phyloP scores from a whole-genome alignment of 1,140 invertebrate species.

The Pomacea maculata region DNA sequence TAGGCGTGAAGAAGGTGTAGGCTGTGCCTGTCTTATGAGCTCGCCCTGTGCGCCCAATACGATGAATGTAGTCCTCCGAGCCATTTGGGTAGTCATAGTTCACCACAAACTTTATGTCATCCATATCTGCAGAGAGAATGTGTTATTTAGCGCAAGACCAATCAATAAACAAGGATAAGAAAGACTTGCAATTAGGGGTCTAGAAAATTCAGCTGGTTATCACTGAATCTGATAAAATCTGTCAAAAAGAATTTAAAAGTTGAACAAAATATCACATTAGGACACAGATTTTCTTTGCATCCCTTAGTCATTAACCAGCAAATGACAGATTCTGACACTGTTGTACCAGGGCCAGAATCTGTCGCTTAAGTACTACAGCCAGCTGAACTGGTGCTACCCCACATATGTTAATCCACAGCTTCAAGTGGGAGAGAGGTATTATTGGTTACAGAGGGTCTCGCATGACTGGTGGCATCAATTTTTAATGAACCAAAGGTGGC shows the following conservation, averaged over 20 bases:
- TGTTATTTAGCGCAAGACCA: too few relatives aligned
- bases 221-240: too few relatives aligned
- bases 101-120: constrained; percentile 99
- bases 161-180: too few relatives aligned
- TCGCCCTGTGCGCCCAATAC: constrained; percentile 96
- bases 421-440: not conserved
- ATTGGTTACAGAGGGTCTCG: not conserved
- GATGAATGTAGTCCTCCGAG: constrained; percentile 98
- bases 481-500: constrained; percentile 5
- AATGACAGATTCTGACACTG: not conserved
- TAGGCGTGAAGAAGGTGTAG: constrained; percentile 96
- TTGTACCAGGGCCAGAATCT: not conserved
- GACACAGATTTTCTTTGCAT: not conserved
- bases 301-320: not conserved
- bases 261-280: not conserved
- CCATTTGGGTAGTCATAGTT: constrained; percentile 99
- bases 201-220: too few relatives aligned
- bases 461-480: constrained; percentile 23
- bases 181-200: too few relatives aligned
- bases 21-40: constrained; percentile 92
- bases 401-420: not conserved
- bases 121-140: constrained; percentile 81
- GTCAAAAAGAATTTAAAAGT: too few relatives aligned
- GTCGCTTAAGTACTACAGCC: not conserved
- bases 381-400: not conserved